phyloP scores from a whole-genome alignment of 2,888 invertebrate species.

The Troglohyphantes excavatus region DNA sequence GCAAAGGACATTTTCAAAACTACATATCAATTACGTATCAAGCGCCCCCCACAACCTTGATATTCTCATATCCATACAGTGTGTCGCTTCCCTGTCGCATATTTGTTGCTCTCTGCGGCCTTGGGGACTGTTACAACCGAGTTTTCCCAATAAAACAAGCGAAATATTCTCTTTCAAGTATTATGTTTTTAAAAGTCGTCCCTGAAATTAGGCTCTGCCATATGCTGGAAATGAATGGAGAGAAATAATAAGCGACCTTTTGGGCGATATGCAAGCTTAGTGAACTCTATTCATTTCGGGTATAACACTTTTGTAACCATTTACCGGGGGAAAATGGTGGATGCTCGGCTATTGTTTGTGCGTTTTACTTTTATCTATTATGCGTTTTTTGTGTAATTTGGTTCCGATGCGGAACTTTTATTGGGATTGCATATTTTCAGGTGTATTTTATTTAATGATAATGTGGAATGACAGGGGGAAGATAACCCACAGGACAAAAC shows the following conservation, averaged over 20 bases:
- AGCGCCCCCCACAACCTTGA: conserved; percentile 34
- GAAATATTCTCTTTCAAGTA: conserved; percentile 33
- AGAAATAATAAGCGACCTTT: conserved; percentile 11
- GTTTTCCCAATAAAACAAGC: conserved; percentile 42
- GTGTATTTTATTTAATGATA: too few species aligned
- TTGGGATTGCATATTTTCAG: too few species aligned
- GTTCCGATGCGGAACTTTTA: too few species aligned
- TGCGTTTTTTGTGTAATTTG: too few species aligned
- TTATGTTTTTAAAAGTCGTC: conserved; percentile 25
- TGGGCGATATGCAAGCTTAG: conserved; percentile 6
- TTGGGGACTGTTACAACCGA: conserved; percentile 41
- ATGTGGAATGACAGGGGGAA: too few species aligned
- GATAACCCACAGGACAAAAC: too few species aligned
- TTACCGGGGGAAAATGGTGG: not conserved
- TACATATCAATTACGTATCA: conserved; percentile 35
- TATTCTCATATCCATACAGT: conserved; percentile 23
- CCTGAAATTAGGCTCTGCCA: conserved; percentile 23
- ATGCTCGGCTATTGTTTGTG: too few species aligned
- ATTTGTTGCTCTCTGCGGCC: conserved; percentile 6
- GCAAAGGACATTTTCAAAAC: not conserved
- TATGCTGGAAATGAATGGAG: conserved; percentile 38
- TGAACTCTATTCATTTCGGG: not conserved
- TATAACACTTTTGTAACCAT: conserved; percentile 20
- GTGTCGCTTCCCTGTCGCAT: conserved; percentile 16
- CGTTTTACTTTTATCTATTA: too few species aligned